Evolutionary conservation across 1,140 invertebrate species (phyloP), one percentile per base, ranked within the genome.

Genomic region (Trichoplusia ni): DNA sequence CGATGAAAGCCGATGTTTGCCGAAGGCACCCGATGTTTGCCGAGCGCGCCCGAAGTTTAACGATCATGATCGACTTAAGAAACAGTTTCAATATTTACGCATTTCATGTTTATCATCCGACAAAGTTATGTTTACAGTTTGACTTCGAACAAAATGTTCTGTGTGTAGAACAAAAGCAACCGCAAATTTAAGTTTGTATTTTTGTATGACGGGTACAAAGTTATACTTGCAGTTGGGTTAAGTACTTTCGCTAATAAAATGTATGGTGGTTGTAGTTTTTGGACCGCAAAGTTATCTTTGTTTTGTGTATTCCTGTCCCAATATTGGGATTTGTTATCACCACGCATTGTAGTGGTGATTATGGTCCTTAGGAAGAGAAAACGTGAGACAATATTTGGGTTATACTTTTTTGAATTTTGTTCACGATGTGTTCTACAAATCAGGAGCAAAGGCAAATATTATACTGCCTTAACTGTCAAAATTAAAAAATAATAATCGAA

Each of bases 41-140:
- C 64, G 70, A 75, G 27, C 40, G 51, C 46, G 29, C 35, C 60
- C 62, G 59, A 68, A 70, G 67, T 70, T 63, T 71, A 46, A 38
- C 65, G 69, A 70, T 66, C 67, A 74, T 77, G 69, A 77, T 71
- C 69, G 64, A 69, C 61, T 53, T 64, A 64, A 62, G 35, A 27
- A 58, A 60, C 66, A 33, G 25, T 2, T 37, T 31, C 14, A 68
- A 72, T 58, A 68, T 68, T 68, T 25, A 62, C 53, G 42, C 40
- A 59, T 66, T 61, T 61, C 61, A 53, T 71, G 49, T 38, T n/a
- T 23, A 25, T 14, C 9, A 2, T 7, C 5, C 0, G 0, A 60
- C 63, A 33, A 66, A 63, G 6, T 40, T 58, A 44, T 5, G 0
- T 53, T 35, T 63, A 19, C 68, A 6, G 37, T 64, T 29, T 16